Evolutionary conservation across 2,888 invertebrate species (phyloP).

Genomic region (Bruchidius siliquastri): DNA sequence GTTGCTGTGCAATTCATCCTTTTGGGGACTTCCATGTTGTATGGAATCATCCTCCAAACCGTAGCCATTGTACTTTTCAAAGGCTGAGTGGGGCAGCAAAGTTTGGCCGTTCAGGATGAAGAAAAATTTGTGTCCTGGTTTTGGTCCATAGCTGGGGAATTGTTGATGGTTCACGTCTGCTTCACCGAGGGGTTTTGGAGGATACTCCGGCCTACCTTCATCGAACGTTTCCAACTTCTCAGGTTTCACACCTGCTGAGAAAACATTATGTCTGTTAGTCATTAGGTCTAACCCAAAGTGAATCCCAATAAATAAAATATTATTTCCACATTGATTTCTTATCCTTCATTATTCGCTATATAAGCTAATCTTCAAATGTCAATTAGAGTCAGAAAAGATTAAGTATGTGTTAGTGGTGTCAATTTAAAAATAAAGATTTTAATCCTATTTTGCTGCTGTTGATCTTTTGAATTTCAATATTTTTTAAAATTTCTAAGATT

Average conservation of each 20-base stretch:
- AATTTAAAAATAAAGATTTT: no score
- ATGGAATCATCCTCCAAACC: neutral
- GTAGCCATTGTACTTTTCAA: neutral
- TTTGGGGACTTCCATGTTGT: neutral
- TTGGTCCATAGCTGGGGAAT: neutral
- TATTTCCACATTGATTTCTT: no score
- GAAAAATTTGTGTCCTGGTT: neutral
- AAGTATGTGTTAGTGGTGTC: no score
- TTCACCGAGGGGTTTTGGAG: constrained; percentile 22
- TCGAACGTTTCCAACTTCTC: constrained; percentile 43
- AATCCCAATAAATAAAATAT: no score
- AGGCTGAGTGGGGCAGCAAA: neutral
- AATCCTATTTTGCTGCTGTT: no score
- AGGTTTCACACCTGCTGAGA: constrained; percentile 25
- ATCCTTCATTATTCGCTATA: no score
- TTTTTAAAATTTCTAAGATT: no score
- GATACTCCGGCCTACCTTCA: constrained; percentile 27
- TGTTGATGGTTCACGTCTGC: constrained; percentile 25
- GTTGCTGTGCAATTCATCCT: neutral
- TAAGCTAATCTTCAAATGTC: no score
- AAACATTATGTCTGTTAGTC: no score
- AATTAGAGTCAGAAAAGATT: no score
- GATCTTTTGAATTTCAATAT: no score
- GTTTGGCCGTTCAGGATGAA: neutral
- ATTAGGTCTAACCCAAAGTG: no score